phyloP scores from a whole-genome alignment of 2,797 vertebrate genomes.

The Clarias platycephalus region DNA sequence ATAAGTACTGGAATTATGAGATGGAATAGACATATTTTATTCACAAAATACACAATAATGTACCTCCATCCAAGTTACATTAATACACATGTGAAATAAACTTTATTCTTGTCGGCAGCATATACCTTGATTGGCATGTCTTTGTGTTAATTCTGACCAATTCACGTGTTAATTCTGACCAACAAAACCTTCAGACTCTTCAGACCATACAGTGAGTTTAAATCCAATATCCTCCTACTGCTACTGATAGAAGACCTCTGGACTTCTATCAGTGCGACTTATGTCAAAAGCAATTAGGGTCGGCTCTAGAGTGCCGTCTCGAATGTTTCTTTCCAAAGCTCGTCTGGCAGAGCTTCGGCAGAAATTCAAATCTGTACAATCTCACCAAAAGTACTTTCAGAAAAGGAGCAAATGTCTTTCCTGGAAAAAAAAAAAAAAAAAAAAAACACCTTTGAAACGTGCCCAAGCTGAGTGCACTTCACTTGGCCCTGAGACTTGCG shows the following conservation, averaged over 20 bases:
- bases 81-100: background rate
- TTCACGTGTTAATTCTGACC: too few species aligned
- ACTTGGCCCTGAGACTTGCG: conserved; percentile 9
- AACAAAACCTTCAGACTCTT: background rate
- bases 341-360: background rate
- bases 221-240: background rate
- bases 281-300: conserved; percentile 21
- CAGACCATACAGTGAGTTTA: background rate
- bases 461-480: conserved; percentile 4
- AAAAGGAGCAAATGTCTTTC: conserved; percentile 18
- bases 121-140: background rate
- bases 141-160: background rate
- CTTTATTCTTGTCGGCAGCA: background rate
- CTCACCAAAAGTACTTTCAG: conserved; percentile 28
- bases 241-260: conserved; percentile 32
- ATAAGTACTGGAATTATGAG: background rate
- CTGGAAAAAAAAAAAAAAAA: too few species aligned
- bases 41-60: background rate
- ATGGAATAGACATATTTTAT: background rate
- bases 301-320: conserved; percentile 1
- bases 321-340: conserved; percentile 15
- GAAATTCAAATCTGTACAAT: conserved; percentile 44
- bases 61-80: background rate
- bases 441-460: conserved; percentile 19
- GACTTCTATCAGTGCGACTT: conserved; percentile 40